A percentile compares a stretch with the other conserved stretches of the same genome.
These are phyloP conservation scores for Petroica traversi DNA, from an alignment of 2,113 vertebrate genomes.

Conservation along the genomic window DNA sequence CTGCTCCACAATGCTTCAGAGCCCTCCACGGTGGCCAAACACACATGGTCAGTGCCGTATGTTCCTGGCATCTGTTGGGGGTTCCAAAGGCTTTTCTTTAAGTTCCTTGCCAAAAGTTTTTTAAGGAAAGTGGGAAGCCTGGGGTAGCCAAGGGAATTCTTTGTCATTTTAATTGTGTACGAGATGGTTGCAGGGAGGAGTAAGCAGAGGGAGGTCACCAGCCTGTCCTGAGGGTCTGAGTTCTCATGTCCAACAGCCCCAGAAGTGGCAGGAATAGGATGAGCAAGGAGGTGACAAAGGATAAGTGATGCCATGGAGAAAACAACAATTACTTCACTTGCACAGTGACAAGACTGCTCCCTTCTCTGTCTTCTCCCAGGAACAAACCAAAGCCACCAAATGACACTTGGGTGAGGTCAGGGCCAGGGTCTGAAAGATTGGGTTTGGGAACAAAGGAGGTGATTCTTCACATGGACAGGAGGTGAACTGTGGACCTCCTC, in stretches of 20 bases:
- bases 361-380: neutral
- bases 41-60: fast-evolving
- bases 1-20: neutral
- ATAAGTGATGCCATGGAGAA: neutral
- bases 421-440: neutral
- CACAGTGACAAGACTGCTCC: neutral
- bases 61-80: neutral
- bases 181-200: neutral
- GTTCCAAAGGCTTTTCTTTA: neutral
- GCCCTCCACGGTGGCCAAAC: neutral
- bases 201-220: neutral
- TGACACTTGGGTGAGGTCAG: neutral
- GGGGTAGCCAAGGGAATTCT: neutral
- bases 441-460: neutral
- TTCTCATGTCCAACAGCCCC: neutral
- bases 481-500: neutral
- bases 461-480: neutral
- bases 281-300: neutral
- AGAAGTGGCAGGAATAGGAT: neutral
- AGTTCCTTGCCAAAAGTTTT: neutral
- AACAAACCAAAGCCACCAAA: neutral
- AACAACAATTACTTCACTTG: neutral
- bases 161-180: neutral
- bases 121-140: neutral
- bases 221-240: neutral